phyloP scores from a whole-genome alignment of 1,140 invertebrate species.

The Trachymyrmex cornetzi region DNA sequence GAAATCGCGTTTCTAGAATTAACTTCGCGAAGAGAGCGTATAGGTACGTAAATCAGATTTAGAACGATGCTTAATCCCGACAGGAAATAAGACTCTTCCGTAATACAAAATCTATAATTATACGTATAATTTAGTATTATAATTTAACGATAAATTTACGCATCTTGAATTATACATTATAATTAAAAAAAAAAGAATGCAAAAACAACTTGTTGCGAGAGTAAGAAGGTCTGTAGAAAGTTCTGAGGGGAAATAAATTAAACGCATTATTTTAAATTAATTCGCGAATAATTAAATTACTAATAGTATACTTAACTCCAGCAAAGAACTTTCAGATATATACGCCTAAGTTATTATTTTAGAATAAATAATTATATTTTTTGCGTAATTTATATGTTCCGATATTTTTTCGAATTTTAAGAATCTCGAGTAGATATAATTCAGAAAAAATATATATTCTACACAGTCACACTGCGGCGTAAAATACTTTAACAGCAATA shows the following conservation, averaged over 20 bases:
- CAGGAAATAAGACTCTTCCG: background rate
- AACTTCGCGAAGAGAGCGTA: background rate
- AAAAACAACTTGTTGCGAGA: background rate
- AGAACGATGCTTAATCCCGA: background rate
- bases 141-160: constrained; percentile 26
- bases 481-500: too few species aligned
- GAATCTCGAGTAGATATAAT: too few species aligned
- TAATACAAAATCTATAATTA: background rate
- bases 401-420: too few species aligned
- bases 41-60: background rate
- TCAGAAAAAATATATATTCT: too few species aligned
- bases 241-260: background rate
- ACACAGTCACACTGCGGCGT: too few species aligned
- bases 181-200: background rate
- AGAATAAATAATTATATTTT: too few species aligned
- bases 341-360: too few species aligned
- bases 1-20: constrained; percentile 19
- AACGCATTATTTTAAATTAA: background rate
- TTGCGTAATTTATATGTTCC: too few species aligned
- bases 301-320: background rate
- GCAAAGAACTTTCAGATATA: too few species aligned
- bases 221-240: background rate
- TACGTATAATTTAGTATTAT: background rate
- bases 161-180: background rate
- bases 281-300: background rate